A percentile compares a stretch with the other conserved stretches of the same genome.
Conservation (phyloP, 2,797 vertebrate genomes). For the Zenarchopterus dispar region DNA sequence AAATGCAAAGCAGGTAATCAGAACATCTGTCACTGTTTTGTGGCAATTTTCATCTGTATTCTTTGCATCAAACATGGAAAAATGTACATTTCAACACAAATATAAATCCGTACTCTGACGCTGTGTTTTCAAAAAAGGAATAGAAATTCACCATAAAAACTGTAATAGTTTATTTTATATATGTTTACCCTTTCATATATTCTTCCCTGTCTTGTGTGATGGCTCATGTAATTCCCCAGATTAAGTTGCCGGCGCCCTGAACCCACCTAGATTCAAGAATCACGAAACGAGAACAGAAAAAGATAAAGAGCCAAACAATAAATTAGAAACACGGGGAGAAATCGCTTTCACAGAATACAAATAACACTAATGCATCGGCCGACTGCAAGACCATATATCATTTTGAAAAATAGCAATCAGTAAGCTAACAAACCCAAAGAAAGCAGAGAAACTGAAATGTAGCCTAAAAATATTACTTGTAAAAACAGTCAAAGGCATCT, state of each 20-base stretch:
- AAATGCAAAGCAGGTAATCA: conserved; percentile 63
- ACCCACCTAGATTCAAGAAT: conserved; percentile 59
- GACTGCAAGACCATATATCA: background rate
- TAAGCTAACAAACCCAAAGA: conserved; percentile 2
- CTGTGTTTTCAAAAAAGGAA: conserved; percentile 34
- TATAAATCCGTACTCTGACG: conserved; percentile 1
- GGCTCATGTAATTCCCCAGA: conserved; percentile 51
- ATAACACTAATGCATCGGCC: background rate
- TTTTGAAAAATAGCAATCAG: conserved; percentile 4
- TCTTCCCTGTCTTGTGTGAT: conserved; percentile 1
- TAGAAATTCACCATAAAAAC: conserved; percentile 32
- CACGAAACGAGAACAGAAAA: conserved; percentile 51
- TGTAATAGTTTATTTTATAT: conserved; percentile 54
- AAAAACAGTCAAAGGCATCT: conserved; percentile 10
- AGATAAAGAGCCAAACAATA: conserved; percentile 39
- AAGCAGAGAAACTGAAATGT: background rate
- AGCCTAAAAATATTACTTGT: background rate
- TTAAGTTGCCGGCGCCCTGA: conserved; percentile 42
- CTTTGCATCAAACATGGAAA: conserved; percentile 17
- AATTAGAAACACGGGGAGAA: conserved; percentile 30
- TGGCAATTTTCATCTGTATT: conserved; percentile 11
- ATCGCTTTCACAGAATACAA: conserved; percentile 18
- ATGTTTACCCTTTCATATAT: conserved; percentile 12
- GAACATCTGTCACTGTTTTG: conserved; percentile 41
- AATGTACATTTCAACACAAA: conserved; percentile 26